These are phyloP conservation scores for Calephelis nemesis DNA, from an alignment of 1,140 invertebrate genomes.

Conservation along the genomic window DNA sequence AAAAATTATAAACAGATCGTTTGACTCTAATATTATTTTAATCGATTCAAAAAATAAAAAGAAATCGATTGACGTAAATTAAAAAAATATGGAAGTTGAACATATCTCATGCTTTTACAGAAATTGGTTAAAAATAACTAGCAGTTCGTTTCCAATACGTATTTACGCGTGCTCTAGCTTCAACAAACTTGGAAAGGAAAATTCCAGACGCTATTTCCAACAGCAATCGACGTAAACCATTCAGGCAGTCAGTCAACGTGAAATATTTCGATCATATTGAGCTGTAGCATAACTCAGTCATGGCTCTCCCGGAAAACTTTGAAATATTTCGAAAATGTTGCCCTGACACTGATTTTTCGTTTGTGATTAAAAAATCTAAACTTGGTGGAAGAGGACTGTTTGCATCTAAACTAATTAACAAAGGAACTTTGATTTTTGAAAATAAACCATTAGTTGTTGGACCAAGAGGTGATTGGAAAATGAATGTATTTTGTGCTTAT, in stretches of 20 bases:
- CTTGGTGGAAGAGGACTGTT: slow-evolving; percentile 84
- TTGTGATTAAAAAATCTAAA: slow-evolving; percentile 70
- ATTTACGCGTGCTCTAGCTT: slow-evolving; percentile 55
- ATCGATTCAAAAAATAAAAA: too few species aligned
- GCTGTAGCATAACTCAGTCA: slow-evolving; percentile 5
- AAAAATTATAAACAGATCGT: too few species aligned
- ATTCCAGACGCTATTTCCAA: slow-evolving; percentile 68
- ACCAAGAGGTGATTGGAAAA: slow-evolving; percentile 70
- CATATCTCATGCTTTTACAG: too few species aligned
- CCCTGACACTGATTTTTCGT: neutral
- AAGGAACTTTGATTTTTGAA: slow-evolving; percentile 83
- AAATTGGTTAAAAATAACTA: neutral
- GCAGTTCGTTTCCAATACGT: slow-evolving; percentile 1
- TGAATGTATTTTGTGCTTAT: slow-evolving; percentile 71
- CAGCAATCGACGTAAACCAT: slow-evolving; percentile 50
- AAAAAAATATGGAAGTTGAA: too few species aligned
- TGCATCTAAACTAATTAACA: slow-evolving; percentile 79
- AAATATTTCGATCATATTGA: slow-evolving; percentile 34
- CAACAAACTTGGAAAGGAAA: slow-evolving; percentile 31
- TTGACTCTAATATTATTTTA: too few species aligned
- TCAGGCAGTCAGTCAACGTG: slow-evolving; percentile 54
- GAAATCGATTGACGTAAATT: too few species aligned
- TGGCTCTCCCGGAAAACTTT: neutral
- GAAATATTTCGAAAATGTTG: slow-evolving; percentile 6
- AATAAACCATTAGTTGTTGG: slow-evolving; percentile 83